phyloP scores from a whole-genome alignment of 2,797 vertebrate genomes.

The Paguma larvata region DNA sequence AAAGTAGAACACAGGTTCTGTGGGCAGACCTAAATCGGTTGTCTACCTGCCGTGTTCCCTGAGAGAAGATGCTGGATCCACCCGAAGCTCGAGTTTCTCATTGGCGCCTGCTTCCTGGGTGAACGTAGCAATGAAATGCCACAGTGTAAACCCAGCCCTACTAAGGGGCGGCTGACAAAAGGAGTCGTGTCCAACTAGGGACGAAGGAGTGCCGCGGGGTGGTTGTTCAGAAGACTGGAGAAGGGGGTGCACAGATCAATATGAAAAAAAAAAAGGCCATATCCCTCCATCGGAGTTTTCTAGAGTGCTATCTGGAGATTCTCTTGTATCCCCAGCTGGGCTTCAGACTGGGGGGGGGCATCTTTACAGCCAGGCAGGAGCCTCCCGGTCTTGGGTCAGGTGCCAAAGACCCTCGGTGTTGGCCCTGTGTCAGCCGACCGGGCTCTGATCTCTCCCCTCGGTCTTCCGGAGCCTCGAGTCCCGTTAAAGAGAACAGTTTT shows the following conservation, averaged over 20 bases:
- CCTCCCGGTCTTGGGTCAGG: neutral
- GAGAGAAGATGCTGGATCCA: neutral
- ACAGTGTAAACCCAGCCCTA: neutral
- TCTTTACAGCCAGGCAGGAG: neutral
- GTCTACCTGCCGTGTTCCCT: neutral
- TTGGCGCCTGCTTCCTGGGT: neutral
- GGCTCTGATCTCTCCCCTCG: neutral
- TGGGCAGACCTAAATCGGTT: neutral
- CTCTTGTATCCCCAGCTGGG: neutral
- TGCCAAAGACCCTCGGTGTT: neutral
- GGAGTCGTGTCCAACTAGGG: neutral
- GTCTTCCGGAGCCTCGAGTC: neutral
- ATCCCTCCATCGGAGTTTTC: neutral
- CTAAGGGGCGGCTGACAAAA: neutral
- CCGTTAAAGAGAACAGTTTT: neutral
- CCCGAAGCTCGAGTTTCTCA: neutral
- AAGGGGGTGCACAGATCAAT: neutral
- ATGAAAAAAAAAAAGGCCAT: neutral
- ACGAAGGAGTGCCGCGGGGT: neutral
- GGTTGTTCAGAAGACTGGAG: neutral
- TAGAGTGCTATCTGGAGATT: neutral
- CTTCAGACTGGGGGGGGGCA: neutral
- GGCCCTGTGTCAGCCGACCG: fast-evolving
- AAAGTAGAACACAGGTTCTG: neutral
- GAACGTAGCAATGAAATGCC: neutral